phyloP scores from a whole-genome alignment of 2,113 vertebrate genomes.

The Periophthalmus modestus region DNA sequence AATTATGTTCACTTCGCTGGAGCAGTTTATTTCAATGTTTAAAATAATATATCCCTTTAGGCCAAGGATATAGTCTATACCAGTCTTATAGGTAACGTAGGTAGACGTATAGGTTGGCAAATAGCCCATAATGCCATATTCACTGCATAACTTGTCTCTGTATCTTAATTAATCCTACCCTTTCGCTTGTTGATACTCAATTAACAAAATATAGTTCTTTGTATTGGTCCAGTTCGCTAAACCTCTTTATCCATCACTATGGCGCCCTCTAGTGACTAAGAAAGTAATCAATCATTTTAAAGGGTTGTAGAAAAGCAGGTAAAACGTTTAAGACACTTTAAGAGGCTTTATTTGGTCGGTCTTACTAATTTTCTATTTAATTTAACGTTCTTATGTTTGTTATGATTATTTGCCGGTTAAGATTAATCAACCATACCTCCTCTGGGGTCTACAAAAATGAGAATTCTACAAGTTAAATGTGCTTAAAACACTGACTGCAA shows the following conservation, averaged over 20 bases:
- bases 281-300: not conserved
- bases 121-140: not conserved
- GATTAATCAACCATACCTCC: not conserved
- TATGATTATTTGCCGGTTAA: not conserved
- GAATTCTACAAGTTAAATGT: not conserved
- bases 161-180: not conserved
- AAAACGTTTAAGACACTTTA: no score
- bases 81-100: not conserved
- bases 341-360: no score
- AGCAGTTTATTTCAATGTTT: slow-evolving; percentile 33
- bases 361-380: not conserved
- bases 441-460: not conserved
- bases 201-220: slow-evolving; percentile 1
- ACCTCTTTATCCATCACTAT: slow-evolving; percentile 12
- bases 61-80: not conserved
- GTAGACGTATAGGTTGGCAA: not conserved
- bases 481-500: not conserved
- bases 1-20: slow-evolving; percentile 41
- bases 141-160: not conserved
- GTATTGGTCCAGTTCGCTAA: slow-evolving; percentile 9
- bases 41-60: slow-evolving; percentile 20
- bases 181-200: slow-evolving; percentile 20
- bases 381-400: not conserved
- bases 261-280: slow-evolving; percentile 43
- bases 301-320: not conserved